Percentiles rank a stretch among this genome's conserved stretches.
These are phyloP conservation scores for Pangasianodon gigas DNA, from an alignment of 2,113 vertebrate genomes.

Conservation along the genomic window DNA sequence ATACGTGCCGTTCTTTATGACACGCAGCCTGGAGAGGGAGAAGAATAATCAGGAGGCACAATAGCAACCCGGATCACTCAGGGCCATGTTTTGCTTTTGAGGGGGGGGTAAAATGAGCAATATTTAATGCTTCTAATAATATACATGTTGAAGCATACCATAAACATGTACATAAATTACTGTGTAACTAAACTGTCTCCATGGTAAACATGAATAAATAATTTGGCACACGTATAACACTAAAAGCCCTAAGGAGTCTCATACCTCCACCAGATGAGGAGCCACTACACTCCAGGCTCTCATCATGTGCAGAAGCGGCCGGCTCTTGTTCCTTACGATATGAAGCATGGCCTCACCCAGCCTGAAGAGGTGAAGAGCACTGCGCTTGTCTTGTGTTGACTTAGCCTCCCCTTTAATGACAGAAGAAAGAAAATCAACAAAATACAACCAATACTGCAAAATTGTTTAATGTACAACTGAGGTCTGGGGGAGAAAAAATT, in stretches of 20 bases:
- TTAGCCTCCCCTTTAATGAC: constrained; percentile 83
- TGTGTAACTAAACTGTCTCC: not conserved
- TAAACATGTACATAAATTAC: not conserved
- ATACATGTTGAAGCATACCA: not conserved
- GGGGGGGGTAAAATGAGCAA: not conserved
- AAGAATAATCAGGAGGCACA: not conserved
- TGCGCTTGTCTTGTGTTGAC: constrained; percentile 85
- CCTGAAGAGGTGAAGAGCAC: constrained; percentile 90
- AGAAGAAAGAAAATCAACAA: not conserved
- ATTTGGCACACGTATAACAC: not conserved
- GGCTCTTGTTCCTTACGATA: constrained; percentile 84
- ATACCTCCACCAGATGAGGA: constrained; percentile 94
- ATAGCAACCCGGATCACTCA: not conserved
- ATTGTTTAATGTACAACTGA: not conserved
- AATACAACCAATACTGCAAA: not conserved
- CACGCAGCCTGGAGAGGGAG: constrained; percentile 82
- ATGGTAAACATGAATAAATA: not conserved
- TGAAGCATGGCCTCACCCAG: constrained; percentile 92
- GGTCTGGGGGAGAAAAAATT: not conserved
- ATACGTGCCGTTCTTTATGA: constrained; percentile 93
- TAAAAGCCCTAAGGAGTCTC: not conserved
- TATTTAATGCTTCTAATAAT: not conserved
- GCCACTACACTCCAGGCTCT: constrained; percentile 95
- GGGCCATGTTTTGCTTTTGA: not conserved
- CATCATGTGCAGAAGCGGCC: constrained; percentile 89